Evolutionary conservation across 2,888 invertebrate species (phyloP).

Genomic region (Trichacis sp.): DNA sequence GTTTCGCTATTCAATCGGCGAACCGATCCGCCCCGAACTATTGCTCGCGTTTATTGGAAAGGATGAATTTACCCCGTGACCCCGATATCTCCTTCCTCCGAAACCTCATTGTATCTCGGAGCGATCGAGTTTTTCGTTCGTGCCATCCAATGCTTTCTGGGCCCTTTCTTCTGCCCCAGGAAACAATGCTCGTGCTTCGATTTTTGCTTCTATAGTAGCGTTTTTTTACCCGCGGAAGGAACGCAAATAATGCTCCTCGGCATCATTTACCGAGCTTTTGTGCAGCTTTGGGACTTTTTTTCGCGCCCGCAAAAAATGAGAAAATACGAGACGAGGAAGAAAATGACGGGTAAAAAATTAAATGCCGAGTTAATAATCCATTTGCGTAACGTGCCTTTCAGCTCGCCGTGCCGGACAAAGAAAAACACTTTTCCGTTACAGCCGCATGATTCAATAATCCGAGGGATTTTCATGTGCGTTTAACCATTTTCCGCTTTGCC

Average conservation of each 20-base stretch:
- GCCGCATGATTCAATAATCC: neutral
- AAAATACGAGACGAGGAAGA: too few relatives aligned
- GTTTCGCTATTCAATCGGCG: conserved; percentile 35
- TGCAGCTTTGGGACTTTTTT: too few relatives aligned
- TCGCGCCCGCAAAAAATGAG: too few relatives aligned
- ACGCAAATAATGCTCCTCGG: too few relatives aligned
- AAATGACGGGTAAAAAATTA: too few relatives aligned
- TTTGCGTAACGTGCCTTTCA: neutral
- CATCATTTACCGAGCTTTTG: too few relatives aligned
- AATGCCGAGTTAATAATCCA: too few relatives aligned
- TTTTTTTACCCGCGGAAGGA: too few relatives aligned
- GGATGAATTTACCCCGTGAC: conserved; percentile 57
- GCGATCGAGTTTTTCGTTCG: conserved; percentile 32
- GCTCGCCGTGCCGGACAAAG: neutral
- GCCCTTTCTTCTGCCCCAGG: neutral
- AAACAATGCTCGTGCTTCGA: too few relatives aligned
- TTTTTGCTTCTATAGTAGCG: too few relatives aligned
- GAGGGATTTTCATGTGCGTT: conserved; percentile 18
- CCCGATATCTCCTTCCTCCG: conserved; percentile 49
- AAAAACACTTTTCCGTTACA: conserved; percentile 1
- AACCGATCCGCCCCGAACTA: conserved; percentile 37
- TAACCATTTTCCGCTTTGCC: conserved; percentile 36
- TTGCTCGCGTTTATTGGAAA: conserved; percentile 37
- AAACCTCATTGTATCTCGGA: conserved; percentile 36
- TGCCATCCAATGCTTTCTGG: neutral